Conservation (phyloP, 2,113 vertebrate species). For the Cnemophilus loriae region DNA sequence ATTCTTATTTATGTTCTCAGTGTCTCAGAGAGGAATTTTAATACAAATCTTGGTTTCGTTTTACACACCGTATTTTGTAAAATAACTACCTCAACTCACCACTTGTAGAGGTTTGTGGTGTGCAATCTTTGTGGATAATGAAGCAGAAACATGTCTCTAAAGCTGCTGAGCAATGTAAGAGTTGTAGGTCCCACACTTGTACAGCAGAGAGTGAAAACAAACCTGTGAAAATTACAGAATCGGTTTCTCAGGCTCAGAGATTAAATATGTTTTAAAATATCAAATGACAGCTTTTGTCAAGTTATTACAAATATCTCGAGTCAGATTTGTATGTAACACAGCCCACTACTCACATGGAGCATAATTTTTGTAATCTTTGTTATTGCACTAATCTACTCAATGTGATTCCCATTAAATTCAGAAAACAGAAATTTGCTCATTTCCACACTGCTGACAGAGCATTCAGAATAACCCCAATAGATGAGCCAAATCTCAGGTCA, state of each 20-base stretch:
- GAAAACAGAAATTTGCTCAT: background rate
- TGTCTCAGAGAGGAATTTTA: conserved; percentile 11
- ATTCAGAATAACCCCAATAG: background rate
- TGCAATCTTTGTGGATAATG: background rate
- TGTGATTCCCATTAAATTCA: background rate
- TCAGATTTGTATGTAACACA: background rate
- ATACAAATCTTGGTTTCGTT: background rate
- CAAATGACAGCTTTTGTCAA: background rate
- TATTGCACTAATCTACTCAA: background rate
- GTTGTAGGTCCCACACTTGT: background rate
- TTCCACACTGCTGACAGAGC: background rate
- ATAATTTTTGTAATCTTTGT: background rate
- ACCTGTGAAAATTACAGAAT: background rate
- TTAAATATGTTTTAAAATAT: conserved; percentile 15
- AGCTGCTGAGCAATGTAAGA: background rate
- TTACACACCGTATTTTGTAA: background rate
- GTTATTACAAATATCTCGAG: background rate
- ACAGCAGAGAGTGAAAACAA: background rate
- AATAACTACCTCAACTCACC: background rate
- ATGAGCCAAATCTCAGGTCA: background rate
- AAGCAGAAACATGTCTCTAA: background rate
- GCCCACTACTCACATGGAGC: background rate
- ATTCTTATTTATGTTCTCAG: background rate
- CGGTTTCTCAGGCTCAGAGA: background rate
- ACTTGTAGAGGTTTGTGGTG: background rate